Evolutionary conservation across 2,888 invertebrate genomes (phyloP).

Genomic region (Amphiduros pacificus): DNA sequence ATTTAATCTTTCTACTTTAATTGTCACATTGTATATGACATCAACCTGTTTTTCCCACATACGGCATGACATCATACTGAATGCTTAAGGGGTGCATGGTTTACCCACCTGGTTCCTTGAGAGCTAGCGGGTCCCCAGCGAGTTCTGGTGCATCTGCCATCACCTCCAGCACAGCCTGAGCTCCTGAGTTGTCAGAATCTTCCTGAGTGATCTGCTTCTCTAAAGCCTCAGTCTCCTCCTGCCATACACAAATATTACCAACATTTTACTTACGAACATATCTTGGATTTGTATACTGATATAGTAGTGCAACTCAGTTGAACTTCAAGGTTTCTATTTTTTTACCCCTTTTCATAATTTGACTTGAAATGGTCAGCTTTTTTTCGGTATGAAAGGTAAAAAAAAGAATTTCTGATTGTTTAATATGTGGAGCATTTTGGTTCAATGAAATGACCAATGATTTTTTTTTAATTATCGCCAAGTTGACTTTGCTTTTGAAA

Average conservation of each 20-base stretch:
- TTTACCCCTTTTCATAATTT: background rate
- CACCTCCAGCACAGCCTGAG: background rate
- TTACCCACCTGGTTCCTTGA: conserved; percentile 9
- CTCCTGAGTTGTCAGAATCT: conserved; percentile 8
- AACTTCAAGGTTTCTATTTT: background rate
- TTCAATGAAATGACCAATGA: no score
- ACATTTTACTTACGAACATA: background rate
- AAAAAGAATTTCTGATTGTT: no score
- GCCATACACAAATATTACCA: background rate
- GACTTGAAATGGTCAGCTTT: background rate
- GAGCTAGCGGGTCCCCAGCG: conserved; percentile 1
- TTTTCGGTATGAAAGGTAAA: no score
- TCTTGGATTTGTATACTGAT: background rate
- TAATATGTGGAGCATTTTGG: no score
- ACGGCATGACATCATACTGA: background rate
- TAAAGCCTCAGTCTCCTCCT: background rate
- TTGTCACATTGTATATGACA: background rate
- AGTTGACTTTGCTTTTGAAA: no score
- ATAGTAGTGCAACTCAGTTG: background rate
- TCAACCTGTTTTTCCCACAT: background rate
- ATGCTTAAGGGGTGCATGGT: background rate
- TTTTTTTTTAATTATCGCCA: no score
- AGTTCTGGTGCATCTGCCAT: conserved; percentile 4
- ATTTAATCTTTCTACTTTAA: background rate
- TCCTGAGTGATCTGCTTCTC: conserved; percentile 10